Evolutionary conservation across 2,888 invertebrate species (phyloP).

Genomic region (Conus canariensis): DNA sequence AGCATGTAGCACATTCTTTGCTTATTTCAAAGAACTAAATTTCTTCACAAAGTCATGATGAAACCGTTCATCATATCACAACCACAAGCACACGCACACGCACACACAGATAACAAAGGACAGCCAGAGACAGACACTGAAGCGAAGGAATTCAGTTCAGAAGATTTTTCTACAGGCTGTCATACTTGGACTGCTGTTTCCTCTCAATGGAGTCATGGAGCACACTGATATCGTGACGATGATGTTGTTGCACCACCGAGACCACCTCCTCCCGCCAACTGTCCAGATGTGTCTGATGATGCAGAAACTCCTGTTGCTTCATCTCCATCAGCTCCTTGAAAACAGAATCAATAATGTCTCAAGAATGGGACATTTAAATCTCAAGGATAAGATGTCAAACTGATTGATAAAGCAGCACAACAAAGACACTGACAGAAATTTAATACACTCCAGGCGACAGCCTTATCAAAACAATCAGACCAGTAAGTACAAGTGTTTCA

Average conservation of each 20-base stretch:
- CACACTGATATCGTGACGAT: neutral
- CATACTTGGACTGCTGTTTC: neutral
- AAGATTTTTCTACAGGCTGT: neutral
- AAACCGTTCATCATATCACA: no score
- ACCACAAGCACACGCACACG: neutral
- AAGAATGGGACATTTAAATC: no score
- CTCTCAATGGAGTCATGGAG: slow-evolving; percentile 14
- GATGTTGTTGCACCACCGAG: neutral
- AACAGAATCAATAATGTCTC: neutral
- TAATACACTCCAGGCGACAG: neutral
- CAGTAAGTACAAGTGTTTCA: neutral
- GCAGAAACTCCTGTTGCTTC: slow-evolving; percentile 35
- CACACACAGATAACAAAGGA: neutral
- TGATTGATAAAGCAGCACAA: neutral
- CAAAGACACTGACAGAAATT: neutral
- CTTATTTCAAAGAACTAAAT: no score
- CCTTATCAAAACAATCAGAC: neutral
- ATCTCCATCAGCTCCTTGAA: slow-evolving; percentile 25
- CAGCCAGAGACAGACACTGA: neutral
- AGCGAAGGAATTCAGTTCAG: neutral
- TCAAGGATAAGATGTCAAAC: no score
- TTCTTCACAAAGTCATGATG: no score
- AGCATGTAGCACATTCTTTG: no score
- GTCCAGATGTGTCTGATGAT: slow-evolving; percentile 28
- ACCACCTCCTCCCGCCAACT: neutral